phyloP scores from a whole-genome alignment of 2,797 vertebrate species.

The Acestrorhynchus altus region DNA sequence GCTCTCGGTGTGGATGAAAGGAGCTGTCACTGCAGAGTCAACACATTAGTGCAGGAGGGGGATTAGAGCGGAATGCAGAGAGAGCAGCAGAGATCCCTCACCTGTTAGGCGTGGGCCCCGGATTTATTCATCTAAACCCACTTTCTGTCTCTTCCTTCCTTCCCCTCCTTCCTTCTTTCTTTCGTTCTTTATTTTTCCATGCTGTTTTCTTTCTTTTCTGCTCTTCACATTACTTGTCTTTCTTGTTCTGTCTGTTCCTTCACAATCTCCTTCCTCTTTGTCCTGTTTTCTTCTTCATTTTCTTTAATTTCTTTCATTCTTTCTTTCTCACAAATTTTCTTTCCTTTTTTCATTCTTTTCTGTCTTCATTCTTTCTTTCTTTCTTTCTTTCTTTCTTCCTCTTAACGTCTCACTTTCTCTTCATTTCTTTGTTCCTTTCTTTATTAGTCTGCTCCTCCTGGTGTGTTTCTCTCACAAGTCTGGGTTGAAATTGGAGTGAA shows the following conservation, averaged over 20 bases:
- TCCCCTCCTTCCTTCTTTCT: conserved; percentile 44
- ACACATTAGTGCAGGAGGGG: conserved; percentile 31
- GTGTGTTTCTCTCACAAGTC: neutral
- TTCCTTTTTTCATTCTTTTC: neutral
- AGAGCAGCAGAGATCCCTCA: conserved; percentile 20
- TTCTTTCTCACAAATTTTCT: neutral
- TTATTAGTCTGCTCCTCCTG: neutral
- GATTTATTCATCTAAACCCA: neutral
- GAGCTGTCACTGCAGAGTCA: conserved; percentile 40
- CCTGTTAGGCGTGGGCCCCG: conserved; percentile 24
- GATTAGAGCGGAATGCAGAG: conserved; percentile 41
- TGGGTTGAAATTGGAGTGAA: neutral
- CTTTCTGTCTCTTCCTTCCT: neutral
- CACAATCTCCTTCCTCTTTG: neutral
- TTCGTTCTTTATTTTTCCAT: neutral
- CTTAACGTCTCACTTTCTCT: conserved; percentile 9
- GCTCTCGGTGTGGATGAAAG: conserved; percentile 33
- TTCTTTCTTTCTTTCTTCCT: conserved; percentile 8
- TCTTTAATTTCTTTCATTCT: conserved; percentile 60
- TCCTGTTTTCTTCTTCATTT: conserved; percentile 45
- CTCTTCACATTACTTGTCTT: neutral
- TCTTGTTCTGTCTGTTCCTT: conserved; percentile 14
- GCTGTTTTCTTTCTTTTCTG: conserved; percentile 55
- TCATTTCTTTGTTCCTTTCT: conserved; percentile 2
- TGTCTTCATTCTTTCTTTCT: conserved; percentile 40